Evolutionary conservation across 1,140 invertebrate species (phyloP).

Genomic region (Telenomus remus): DNA sequence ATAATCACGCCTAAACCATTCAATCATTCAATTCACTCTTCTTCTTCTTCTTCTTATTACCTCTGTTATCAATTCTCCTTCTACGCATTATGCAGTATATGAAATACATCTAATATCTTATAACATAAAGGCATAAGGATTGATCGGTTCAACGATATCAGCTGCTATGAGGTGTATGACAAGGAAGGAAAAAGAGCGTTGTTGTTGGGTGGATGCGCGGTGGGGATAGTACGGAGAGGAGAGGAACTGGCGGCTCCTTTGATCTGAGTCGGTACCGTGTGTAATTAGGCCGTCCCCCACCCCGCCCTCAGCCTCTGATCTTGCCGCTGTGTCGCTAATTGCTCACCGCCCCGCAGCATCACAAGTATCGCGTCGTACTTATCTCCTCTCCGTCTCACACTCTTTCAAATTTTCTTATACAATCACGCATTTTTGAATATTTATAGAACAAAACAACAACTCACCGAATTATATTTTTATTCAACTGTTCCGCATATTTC

Average conservation of each 20-base stretch:
- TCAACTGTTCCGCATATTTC: conserved; percentile 6
- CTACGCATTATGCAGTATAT: too few relatives aligned
- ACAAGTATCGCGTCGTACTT: conserved; percentile 67
- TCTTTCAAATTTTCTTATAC: conserved; percentile 47
- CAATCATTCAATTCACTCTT: too few relatives aligned
- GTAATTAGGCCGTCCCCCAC: conserved; percentile 73
- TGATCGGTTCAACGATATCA: conserved; percentile 56
- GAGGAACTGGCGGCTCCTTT: conserved; percentile 73
- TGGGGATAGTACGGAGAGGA: conserved; percentile 67
- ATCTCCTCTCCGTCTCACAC: conserved; percentile 49
- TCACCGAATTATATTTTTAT: conserved; percentile 19
- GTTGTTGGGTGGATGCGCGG: conserved; percentile 64
- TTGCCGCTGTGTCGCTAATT: conserved; percentile 74
- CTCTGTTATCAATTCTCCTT: too few relatives aligned
- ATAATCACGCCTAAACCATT: conserved; percentile 26
- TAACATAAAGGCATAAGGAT: conserved; percentile 42
- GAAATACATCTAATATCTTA: too few relatives aligned
- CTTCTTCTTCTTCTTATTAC: too few relatives aligned
- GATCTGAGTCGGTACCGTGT: conserved; percentile 73
- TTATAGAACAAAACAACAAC: conserved; percentile 33
- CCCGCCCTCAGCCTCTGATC: conserved; percentile 71
- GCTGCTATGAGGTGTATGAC: conserved; percentile 64
- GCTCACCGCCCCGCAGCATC: conserved; percentile 72
- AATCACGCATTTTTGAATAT: conserved; percentile 43
- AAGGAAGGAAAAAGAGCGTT: conserved; percentile 65